These are phyloP conservation scores for Betta splendens DNA, from an alignment of 2,797 vertebrate species.

Conservation along the genomic window DNA sequence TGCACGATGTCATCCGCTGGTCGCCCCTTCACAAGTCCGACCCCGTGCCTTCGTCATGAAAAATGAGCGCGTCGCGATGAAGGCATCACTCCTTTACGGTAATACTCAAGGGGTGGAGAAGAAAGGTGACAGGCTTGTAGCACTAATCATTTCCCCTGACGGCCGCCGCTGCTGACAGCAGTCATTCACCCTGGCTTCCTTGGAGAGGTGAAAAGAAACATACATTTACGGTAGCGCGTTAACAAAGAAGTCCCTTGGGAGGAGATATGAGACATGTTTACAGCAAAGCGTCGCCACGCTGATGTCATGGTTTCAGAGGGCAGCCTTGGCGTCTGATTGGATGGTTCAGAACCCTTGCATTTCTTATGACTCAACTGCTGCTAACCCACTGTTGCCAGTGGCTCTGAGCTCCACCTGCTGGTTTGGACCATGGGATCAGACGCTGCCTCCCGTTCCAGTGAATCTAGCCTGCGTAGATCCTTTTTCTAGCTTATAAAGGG, in stretches of 20 bases:
- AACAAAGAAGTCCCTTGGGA: constrained; percentile 32
- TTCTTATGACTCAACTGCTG: constrained; percentile 33
- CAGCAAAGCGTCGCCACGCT: constrained; percentile 26
- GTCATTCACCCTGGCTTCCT: constrained; percentile 43
- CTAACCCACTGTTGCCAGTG: constrained; percentile 30
- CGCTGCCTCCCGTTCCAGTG: constrained; percentile 7
- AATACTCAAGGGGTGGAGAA: constrained; percentile 28
- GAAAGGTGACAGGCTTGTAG: constrained; percentile 41
- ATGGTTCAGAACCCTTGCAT: constrained; percentile 26
- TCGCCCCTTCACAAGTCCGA: constrained; percentile 44
- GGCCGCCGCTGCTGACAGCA: constrained; percentile 20
- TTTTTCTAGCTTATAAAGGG: background rate
- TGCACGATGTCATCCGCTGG: constrained; percentile 67
- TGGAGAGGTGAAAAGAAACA: constrained; percentile 48
- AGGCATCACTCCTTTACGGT: constrained; percentile 45
- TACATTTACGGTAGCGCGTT: constrained; percentile 26
- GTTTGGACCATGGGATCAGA: constrained; percentile 23
- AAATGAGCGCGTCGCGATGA: constrained; percentile 42
- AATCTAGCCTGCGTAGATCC: background rate
- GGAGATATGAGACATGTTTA: constrained; percentile 43
- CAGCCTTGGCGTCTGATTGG: constrained; percentile 38
- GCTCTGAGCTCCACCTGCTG: constrained; percentile 64
- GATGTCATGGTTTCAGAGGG: constrained; percentile 31
- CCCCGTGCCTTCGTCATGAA: constrained; percentile 56
- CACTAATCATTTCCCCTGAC: constrained; percentile 43